These are phyloP conservation scores for Thecocarcelia acutangulata DNA, from an alignment of 2,888 invertebrate genomes.

Conservation along the genomic window DNA sequence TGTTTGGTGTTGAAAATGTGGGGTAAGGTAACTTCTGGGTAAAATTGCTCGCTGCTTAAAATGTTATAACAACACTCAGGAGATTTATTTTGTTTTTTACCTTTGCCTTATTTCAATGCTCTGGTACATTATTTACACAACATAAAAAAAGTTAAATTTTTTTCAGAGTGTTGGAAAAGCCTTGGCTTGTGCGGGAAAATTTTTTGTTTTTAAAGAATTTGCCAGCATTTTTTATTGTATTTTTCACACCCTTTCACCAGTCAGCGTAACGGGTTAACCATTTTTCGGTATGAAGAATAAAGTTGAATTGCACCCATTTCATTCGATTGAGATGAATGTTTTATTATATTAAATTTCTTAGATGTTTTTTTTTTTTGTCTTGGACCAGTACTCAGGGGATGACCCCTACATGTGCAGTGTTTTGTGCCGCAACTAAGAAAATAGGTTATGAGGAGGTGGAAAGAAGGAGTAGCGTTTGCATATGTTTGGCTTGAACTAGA, in stretches of 20 bases:
- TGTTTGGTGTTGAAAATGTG: background rate
- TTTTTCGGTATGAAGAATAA: too few species aligned
- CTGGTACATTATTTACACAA: slow-evolving; percentile 42
- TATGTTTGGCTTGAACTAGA: too few species aligned
- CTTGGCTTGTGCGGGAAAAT: background rate
- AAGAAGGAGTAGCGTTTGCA: too few species aligned
- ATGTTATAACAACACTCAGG: slow-evolving; percentile 27
- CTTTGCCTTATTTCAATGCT: slow-evolving; percentile 8
- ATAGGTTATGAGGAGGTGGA: too few species aligned
- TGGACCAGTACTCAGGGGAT: too few species aligned
- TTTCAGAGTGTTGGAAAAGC: background rate
- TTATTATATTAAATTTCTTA: too few species aligned
- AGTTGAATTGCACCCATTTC: too few species aligned
- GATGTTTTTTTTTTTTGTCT: too few species aligned
- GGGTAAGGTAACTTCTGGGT: background rate
- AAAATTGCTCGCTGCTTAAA: background rate
- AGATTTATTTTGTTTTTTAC: slow-evolving; percentile 27
- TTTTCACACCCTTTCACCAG: background rate
- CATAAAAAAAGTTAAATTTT: slow-evolving; percentile 19
- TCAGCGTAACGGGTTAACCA: too few species aligned
- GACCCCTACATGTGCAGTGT: too few species aligned
- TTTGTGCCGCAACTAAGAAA: too few species aligned
- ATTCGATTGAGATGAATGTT: too few species aligned
- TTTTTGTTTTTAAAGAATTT: background rate
- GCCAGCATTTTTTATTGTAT: background rate